phyloP scores from a whole-genome alignment of 1,140 invertebrate genomes.

The Trichoplusia ni region DNA sequence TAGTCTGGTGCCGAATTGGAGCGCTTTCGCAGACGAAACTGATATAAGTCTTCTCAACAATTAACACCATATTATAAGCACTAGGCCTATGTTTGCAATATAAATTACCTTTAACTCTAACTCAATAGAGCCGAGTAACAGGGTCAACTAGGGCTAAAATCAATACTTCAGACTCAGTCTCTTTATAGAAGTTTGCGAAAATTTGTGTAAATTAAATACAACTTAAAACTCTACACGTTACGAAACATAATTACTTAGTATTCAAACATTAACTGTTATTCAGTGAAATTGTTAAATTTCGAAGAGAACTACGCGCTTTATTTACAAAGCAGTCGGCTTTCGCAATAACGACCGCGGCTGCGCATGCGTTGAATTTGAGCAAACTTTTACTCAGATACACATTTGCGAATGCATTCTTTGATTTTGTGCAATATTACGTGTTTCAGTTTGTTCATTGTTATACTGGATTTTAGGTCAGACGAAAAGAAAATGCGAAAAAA shows the following conservation, averaged over 20 bases:
- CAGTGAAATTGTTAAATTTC: constrained; percentile 77
- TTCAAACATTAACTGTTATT: constrained; percentile 56
- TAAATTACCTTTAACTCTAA: too few species aligned
- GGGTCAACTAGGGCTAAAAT: too few species aligned
- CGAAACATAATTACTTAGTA: constrained; percentile 48
- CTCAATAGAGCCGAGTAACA: too few species aligned
- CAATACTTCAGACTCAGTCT: too few species aligned
- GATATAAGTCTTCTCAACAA: too few species aligned
- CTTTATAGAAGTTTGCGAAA: too few species aligned
- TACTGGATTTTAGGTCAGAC: not conserved
- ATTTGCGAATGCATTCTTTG: constrained; percentile 16
- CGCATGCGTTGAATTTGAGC: constrained; percentile 50
- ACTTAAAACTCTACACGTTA: constrained; percentile 9
- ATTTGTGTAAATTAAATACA: too few species aligned
- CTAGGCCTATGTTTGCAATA: too few species aligned
- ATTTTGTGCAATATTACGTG: constrained; percentile 19
- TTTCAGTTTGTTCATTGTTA: constrained; percentile 9
- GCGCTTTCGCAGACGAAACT: too few species aligned
- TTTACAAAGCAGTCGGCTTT: constrained; percentile 67
- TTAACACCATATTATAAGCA: too few species aligned
- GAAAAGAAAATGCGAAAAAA: too few species aligned
- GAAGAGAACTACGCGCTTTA: constrained; percentile 49
- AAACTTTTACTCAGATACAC: constrained; percentile 53
- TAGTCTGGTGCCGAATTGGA: too few species aligned
- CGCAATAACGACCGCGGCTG: constrained; percentile 53